These are phyloP conservation scores for Nyctereutes procyonoides DNA, from an alignment of 2,113 vertebrate species.

Conservation along the genomic window DNA sequence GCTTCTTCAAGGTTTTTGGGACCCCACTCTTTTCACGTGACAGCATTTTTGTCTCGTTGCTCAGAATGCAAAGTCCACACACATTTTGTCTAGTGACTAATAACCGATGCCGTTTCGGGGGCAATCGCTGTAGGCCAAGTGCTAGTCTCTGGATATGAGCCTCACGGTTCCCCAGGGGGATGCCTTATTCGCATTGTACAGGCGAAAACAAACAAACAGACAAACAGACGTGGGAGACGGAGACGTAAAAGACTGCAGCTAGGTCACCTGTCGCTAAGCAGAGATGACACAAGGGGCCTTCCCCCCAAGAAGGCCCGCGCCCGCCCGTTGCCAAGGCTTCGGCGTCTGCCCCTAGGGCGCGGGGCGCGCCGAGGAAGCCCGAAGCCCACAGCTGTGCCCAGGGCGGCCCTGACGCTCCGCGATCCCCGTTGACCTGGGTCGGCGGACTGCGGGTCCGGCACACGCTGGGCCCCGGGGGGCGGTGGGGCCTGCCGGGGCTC, in stretches of 20 bases:
- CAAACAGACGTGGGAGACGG: neutral
- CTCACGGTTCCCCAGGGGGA: neutral
- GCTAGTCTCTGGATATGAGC: neutral
- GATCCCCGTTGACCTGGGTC: too few species aligned
- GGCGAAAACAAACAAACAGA: neutral
- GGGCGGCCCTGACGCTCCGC: neutral
- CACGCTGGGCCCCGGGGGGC: neutral
- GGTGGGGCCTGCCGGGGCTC: neutral
- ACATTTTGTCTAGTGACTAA: neutral
- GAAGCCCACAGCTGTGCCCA: neutral
- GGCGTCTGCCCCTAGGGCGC: neutral
- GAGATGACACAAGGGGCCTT: neutral
- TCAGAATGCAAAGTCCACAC: slow-evolving; percentile 1
- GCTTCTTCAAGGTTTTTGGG: neutral
- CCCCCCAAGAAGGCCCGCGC: neutral
- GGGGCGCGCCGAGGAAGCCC: neutral
- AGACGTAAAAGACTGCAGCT: neutral
- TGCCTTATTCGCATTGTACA: neutral
- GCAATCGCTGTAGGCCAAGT: neutral
- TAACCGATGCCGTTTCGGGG: neutral
- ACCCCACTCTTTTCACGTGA: neutral
- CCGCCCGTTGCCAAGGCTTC: neutral
- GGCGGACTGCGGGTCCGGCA: too few species aligned
- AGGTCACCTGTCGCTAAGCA: neutral
- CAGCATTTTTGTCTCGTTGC: neutral